Conservation (phyloP, 1,140 invertebrate genomes). For the Octopus sinensis region DNA sequence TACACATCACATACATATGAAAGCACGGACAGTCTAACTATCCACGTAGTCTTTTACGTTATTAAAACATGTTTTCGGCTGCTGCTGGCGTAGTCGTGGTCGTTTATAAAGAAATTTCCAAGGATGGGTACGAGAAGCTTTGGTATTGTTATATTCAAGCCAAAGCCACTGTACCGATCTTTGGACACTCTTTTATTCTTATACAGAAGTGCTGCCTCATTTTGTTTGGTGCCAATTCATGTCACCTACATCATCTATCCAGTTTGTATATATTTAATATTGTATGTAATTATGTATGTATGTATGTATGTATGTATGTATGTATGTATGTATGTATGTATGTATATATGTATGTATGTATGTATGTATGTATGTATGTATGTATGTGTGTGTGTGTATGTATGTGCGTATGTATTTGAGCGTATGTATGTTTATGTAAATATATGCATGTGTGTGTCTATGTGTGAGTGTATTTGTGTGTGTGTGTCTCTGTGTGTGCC, state of each 20-base stretch:
- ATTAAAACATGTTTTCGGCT: no score
- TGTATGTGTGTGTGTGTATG: conserved; percentile 17
- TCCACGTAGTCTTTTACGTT: no score
- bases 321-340: conserved; percentile 20
- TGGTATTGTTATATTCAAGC: background rate
- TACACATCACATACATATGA: no score
- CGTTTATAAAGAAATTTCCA: background rate
- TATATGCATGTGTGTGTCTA: conserved; percentile 14
- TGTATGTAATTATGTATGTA: background rate
- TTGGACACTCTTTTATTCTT: background rate
- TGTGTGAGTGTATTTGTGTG: background rate
- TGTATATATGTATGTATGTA: conserved; percentile 20
- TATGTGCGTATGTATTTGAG: conserved; percentile 21
- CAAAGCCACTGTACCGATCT: conserved; percentile 16
- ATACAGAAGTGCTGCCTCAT: no score
- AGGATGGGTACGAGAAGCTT: conserved; percentile 15
- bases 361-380: conserved; percentile 20
- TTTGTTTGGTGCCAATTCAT: no score
- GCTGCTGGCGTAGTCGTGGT: no score
- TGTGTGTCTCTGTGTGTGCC: no score
- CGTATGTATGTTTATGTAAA: conserved; percentile 14
- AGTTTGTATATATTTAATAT: background rate
- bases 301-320: conserved; percentile 23
- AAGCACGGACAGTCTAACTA: no score
- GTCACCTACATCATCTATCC: background rate